Evolutionary conservation across 2,888 invertebrate species (phyloP).

Genomic region (Congeria kusceri): DNA sequence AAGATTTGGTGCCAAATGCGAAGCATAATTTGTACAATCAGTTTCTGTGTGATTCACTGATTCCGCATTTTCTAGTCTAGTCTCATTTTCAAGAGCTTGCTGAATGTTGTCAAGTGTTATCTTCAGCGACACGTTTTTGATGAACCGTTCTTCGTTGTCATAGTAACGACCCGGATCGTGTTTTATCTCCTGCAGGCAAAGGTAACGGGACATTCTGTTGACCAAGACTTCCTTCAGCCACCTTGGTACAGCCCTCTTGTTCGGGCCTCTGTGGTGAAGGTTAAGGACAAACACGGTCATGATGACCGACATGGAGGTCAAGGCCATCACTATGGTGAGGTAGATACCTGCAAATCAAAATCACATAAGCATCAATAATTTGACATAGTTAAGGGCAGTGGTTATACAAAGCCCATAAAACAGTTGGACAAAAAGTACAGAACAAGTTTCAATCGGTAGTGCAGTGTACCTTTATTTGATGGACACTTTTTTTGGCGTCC

Average conservation of each 20-base stretch:
- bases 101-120: conserved; percentile 84
- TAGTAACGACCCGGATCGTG: conserved; percentile 33
- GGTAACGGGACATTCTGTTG: conserved; percentile 50
- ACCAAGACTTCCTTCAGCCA: conserved; percentile 85
- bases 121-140: conserved; percentile 82
- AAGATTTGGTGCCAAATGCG: not conserved
- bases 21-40: not conserved
- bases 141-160: conserved; percentile 69
- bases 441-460: too few relatives aligned
- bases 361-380: not conserved
- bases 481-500: too few relatives aligned
- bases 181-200: conserved; percentile 58
- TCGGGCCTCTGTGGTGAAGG: conserved; percentile 87
- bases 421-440: too few relatives aligned
- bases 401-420: too few relatives aligned
- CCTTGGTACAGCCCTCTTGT: conserved; percentile 86
- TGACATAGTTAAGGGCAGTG: too few relatives aligned
- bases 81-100: conserved; percentile 83
- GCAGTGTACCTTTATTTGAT: too few relatives aligned
- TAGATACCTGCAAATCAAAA: conserved; percentile 86
- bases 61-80: conserved; percentile 71
- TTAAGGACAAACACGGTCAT: conserved; percentile 88
- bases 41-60: not conserved
- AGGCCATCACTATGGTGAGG: conserved; percentile 87
- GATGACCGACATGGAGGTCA: conserved; percentile 87